Evolutionary conservation across 2,113 vertebrate species (phyloP), one percentile per base, ranked within the genome.

Genomic region (Ailurus styani): DNA sequence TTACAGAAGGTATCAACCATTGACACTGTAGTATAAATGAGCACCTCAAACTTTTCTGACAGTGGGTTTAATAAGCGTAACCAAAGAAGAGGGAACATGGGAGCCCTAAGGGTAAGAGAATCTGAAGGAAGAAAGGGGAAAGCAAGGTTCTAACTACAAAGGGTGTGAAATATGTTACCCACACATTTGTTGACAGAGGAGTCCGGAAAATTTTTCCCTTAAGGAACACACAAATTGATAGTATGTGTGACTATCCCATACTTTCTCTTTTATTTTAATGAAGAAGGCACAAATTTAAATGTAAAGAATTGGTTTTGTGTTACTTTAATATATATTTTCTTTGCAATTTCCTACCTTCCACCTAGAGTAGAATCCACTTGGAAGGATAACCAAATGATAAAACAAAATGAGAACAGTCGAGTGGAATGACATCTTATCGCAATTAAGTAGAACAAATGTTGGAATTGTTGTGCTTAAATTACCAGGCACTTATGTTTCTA

Each of bases 361-460:
- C 31, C 62, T 85, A 37, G 5, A 75, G 15, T 64, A 85, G 87
- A 94, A 77, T 75, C 52, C 25, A 27, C 60, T 82, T 68, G 34
- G 57, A 91, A 96, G 27, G 72, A 75, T 42, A 29, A 54, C 15
- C 27, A 64, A 78, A 42, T 23, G 31, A 57, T 40, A 79, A 57
- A 37, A 87, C 73, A 77, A 92, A 64, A 68, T 27, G 10, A 95
- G 68, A 75, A 84, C 2, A 73, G 34, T 47, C 40, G 2, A 90
- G 90, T 21, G 54, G 57, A 79, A 79, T 62, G 83, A 37, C n/a
- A 86, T 82, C 79, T 97, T 95, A 95, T 88, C 86, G 82, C 47
- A 55, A 66, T 64, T 12, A 96, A 97, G 93, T 72, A 81, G 68
- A 93, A 85, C 91, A 93, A 88, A 89, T 93, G 84, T 70, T 96